Evolutionary conservation across 2,113 vertebrate genomes (phyloP).

Genomic region (Alces alces): DNA sequence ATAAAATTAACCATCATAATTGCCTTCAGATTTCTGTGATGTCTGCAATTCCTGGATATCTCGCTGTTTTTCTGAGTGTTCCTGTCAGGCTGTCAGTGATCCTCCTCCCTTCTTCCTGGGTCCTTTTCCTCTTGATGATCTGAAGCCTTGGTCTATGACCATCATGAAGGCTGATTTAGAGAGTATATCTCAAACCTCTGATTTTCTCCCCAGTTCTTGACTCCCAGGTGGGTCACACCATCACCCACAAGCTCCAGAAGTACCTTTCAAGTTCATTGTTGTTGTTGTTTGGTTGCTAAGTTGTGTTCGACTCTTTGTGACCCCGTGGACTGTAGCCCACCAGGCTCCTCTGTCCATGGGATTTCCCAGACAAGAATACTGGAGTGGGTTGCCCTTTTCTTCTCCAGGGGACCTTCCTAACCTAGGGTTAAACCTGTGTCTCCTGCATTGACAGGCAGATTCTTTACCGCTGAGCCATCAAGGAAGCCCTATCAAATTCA

Average conservation of each 20-base stretch:
- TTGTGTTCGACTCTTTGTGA: not conserved
- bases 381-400: not conserved
- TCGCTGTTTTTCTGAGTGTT: not conserved
- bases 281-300: not conserved
- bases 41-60: not conserved
- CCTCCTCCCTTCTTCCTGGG: not conserved
- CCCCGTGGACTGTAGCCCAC: not conserved
- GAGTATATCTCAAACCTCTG: not conserved
- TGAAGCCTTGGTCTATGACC: not conserved
- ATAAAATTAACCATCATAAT: not conserved
- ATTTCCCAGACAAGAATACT: not conserved
- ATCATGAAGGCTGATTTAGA: not conserved
- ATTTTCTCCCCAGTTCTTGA: not conserved
- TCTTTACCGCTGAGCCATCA: not conserved
- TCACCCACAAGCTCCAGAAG: not conserved
- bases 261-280: not conserved
- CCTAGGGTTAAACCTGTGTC: not conserved
- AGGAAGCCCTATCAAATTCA: not conserved
- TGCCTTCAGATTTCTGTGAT: not conserved
- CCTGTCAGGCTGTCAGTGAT: not conserved
- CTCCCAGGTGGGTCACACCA: not conserved
- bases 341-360: not conserved
- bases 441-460: not conserved
- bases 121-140: not conserved
- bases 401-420: not conserved